These are phyloP conservation scores for Caerostris extrusa DNA, from an alignment of 1,140 invertebrate genomes.

Conservation along the genomic window DNA sequence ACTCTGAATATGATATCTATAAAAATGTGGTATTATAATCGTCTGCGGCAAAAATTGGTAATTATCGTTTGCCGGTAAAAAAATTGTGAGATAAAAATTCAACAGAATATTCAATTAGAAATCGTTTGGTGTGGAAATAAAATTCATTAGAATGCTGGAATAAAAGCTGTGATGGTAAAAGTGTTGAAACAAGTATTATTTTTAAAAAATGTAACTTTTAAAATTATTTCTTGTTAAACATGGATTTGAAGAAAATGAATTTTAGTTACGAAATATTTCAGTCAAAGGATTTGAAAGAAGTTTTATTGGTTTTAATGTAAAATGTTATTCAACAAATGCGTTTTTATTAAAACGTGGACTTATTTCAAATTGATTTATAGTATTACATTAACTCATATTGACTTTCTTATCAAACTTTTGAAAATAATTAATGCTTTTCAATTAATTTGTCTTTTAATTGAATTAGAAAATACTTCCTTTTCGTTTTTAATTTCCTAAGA, in stretches of 20 bases:
- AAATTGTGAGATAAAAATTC: neutral
- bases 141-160: neutral
- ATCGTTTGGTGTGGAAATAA: neutral
- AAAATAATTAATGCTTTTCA: neutral
- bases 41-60: too few species aligned
- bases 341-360: too few species aligned
- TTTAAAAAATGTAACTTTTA: neutral
- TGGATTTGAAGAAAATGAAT: neutral
- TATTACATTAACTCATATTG: neutral
- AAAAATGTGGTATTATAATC: neutral
- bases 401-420: neutral
- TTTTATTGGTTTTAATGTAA: neutral
- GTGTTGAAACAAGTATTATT: neutral
- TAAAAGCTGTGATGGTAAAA: neutral
- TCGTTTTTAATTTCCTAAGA: too few species aligned
- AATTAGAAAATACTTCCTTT: neutral
- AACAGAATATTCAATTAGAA: neutral
- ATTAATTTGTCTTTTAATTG: neutral
- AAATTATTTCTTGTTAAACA: neutral
- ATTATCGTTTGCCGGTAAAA: neutral
- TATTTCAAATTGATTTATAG: too few species aligned
- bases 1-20: neutral
- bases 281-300: neutral
- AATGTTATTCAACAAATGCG: too few species aligned
- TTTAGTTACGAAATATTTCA: neutral